phyloP scores from a whole-genome alignment of 2,797 vertebrate genomes.

The Muscicapa comitata region DNA sequence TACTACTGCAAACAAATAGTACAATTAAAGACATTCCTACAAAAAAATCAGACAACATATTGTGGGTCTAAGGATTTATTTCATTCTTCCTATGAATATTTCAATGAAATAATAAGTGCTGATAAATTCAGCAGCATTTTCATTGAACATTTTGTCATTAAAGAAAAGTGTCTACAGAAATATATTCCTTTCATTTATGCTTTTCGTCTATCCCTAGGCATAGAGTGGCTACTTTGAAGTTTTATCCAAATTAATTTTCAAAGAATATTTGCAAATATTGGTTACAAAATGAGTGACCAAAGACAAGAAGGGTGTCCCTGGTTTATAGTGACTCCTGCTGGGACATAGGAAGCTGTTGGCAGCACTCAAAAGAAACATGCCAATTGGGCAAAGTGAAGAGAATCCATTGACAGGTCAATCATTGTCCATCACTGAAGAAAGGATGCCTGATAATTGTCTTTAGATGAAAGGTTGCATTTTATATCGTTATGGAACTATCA shows the following conservation, averaged over 20 bases:
- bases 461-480: background rate
- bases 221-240: background rate
- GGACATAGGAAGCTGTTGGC: background rate
- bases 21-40: background rate
- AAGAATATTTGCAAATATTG: background rate
- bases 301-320: background rate
- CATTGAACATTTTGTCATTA: background rate
- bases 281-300: background rate
- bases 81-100: background rate
- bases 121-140: background rate
- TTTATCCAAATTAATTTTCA: conserved; percentile 5
- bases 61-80: background rate
- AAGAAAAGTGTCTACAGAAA: background rate
- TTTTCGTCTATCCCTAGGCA: background rate
- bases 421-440: background rate
- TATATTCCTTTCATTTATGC: background rate
- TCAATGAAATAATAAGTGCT: background rate
- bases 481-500: background rate
- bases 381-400: background rate
- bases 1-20: background rate
- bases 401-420: background rate
- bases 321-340: background rate
- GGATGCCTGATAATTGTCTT: background rate
- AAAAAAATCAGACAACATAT: background rate
- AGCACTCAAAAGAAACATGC: background rate